phyloP scores from a whole-genome alignment of 1,140 invertebrate species.

The Platyscapa corneri region DNA sequence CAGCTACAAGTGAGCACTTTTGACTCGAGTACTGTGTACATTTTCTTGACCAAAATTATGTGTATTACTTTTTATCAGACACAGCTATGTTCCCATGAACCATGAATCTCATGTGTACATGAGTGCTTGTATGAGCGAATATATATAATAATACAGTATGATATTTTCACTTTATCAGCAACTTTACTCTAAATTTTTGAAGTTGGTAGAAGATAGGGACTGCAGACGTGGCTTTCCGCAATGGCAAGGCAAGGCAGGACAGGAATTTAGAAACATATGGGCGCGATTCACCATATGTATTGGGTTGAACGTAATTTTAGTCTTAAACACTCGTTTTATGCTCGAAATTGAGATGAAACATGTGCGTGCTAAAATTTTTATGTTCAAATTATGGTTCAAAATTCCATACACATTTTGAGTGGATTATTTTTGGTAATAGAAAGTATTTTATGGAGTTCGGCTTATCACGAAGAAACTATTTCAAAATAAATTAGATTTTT shows the following conservation, averaged over 20 bases:
- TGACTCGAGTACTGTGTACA: neutral
- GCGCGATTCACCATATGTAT: conserved; percentile 23
- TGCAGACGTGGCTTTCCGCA: neutral
- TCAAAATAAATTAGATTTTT: neutral
- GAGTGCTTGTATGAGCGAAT: neutral
- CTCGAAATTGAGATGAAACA: conserved; percentile 44
- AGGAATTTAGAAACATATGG: conserved; percentile 14
- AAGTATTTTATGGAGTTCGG: neutral
- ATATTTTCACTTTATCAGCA: conserved; percentile 8
- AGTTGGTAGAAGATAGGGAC: neutral
- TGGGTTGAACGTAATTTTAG: conserved; percentile 37
- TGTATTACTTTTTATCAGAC: neutral
- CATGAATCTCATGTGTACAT: too few relatives aligned
- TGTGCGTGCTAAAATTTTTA: conserved; percentile 39
- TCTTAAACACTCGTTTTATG: conserved; percentile 17
- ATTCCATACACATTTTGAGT: conserved; percentile 32
- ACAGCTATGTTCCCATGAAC: too few relatives aligned
- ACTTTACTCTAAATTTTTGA: conserved; percentile 3
- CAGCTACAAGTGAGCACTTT: neutral
- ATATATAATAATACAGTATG: neutral
- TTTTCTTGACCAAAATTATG: neutral
- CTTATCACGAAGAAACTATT: neutral
- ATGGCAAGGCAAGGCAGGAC: neutral
- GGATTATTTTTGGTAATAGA: conserved; percentile 22
- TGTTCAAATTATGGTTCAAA: neutral